Evolutionary conservation across 2,113 vertebrate genomes (phyloP).

Genomic region (Spea bombifrons): DNA sequence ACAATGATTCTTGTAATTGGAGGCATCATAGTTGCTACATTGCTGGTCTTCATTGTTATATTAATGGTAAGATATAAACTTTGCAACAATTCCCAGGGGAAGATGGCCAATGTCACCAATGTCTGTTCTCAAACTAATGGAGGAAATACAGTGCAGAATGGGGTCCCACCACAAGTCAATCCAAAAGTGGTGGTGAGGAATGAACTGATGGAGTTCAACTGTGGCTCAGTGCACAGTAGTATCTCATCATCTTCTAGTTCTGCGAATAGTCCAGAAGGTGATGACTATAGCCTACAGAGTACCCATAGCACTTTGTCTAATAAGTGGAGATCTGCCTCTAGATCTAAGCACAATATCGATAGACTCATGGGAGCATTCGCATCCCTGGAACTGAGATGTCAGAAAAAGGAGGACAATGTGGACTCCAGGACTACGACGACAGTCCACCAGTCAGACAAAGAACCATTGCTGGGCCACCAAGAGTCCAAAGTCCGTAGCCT

Average conservation of each 20-base stretch:
- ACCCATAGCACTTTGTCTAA: constrained; percentile 77
- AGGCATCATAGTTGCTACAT: constrained; percentile 90
- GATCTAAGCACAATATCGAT: constrained; percentile 83
- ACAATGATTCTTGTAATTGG: constrained; percentile 97
- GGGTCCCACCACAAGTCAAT: constrained; percentile 69
- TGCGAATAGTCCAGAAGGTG: constrained; percentile 74
- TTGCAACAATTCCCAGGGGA: constrained; percentile 74
- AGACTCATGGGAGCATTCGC: constrained; percentile 92
- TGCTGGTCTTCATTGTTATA: constrained; percentile 92
- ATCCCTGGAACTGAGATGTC: constrained; percentile 87
- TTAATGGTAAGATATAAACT: constrained; percentile 96
- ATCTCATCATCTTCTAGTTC: constrained; percentile 84
- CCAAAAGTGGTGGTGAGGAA: constrained; percentile 83
- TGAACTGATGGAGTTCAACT: constrained; percentile 85
- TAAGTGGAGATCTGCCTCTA: constrained; percentile 79
- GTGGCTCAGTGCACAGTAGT: constrained; percentile 80
- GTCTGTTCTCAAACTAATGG: constrained; percentile 90
- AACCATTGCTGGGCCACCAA: constrained; percentile 85
- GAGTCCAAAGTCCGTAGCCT: constrained; percentile 81
- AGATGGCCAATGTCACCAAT: constrained; percentile 81
- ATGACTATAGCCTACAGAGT: constrained; percentile 72
- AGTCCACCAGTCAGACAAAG: constrained; percentile 79
- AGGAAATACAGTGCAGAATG: constrained; percentile 71
- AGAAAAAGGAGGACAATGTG: constrained; percentile 71
- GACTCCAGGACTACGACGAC: constrained; percentile 70